A percentile compares a stretch with the other conserved stretches of the same genome.
These are phyloP conservation scores for Acarapis woodi DNA, from an alignment of 1,140 invertebrate species.

Conservation along the genomic window DNA sequence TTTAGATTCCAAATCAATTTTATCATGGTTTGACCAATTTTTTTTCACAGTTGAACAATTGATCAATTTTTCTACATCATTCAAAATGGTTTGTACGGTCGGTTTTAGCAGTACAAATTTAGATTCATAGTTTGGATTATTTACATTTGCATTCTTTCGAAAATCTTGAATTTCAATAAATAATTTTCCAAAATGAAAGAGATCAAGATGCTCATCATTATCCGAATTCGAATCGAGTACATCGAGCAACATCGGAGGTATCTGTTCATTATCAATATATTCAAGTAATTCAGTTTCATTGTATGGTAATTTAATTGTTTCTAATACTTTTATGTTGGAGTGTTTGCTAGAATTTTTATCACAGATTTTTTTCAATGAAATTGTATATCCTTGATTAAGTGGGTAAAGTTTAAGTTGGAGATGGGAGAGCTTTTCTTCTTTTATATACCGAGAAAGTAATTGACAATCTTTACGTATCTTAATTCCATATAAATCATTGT, in stretches of 20 bases:
- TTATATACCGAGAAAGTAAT: not conserved
- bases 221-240: constrained; percentile 34
- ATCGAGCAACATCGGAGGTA: constrained; percentile 55
- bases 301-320: constrained; percentile 22
- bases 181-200: constrained; percentile 71
- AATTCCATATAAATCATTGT: not conserved
- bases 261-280: constrained; percentile 23
- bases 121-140: constrained; percentile 15
- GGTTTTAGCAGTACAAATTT: constrained; percentile 55
- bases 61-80: constrained; percentile 34
- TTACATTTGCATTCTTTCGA: constrained; percentile 24
- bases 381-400: constrained; percentile 62
- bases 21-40: constrained; percentile 46
- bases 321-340: constrained; percentile 10
- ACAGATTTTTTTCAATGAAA: constrained; percentile 30
- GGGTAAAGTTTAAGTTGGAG: constrained; percentile 40
- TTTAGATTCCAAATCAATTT: constrained; percentile 35
- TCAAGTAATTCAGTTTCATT: constrained; percentile 20
- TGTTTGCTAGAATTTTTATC: not conserved
- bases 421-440: not conserved
- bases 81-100: constrained; percentile 45
- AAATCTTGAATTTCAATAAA: constrained; percentile 69
- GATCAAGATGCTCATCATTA: constrained; percentile 21
- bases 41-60: constrained; percentile 22
- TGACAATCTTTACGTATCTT: not conserved